A percentile compares a stretch with the other conserved stretches of the same genome.
These are phyloP conservation scores for Diarsia brunnea DNA, from an alignment of 2,888 invertebrate genomes.

Conservation along the genomic window DNA sequence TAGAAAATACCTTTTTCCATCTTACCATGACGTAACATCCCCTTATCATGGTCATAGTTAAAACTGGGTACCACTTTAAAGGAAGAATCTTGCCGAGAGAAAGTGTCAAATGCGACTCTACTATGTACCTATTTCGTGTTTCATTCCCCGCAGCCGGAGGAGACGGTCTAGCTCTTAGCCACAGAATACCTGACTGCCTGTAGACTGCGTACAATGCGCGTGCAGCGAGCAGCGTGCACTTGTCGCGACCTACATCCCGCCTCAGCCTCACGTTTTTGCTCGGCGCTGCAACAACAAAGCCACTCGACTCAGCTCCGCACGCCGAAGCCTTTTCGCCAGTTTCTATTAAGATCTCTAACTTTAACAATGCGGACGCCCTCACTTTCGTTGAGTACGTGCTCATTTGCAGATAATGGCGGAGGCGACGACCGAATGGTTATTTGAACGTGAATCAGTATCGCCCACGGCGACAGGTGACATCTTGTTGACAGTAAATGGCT, in stretches of 20 bases:
- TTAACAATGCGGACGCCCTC: conserved; percentile 86
- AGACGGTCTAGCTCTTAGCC: conserved; percentile 21
- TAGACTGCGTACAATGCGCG: conserved; percentile 60
- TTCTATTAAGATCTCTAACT: conserved; percentile 86
- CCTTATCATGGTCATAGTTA: background rate
- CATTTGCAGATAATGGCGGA: conserved; percentile 75
- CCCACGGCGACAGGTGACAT: conserved; percentile 57
- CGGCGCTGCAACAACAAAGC: conserved; percentile 75
- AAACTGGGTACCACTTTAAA: background rate
- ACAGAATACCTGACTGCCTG: conserved; percentile 25
- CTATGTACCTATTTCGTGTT: background rate
- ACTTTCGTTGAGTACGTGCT: conserved; percentile 85
- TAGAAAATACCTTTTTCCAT: background rate
- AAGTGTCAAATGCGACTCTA: conserved; percentile 1
- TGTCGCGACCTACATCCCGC: conserved; percentile 86
- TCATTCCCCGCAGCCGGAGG: conserved; percentile 18
- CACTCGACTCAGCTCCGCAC: conserved; percentile 69
- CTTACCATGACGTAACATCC: background rate
- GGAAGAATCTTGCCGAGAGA: background rate
- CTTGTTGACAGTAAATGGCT: conserved; percentile 45
- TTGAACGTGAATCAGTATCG: conserved; percentile 67
- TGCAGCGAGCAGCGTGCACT: conserved; percentile 79
- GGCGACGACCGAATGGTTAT: conserved; percentile 70
- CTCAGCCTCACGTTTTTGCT: conserved; percentile 84
- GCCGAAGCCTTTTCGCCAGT: conserved; percentile 82